Evolutionary conservation across 1,140 invertebrate species (phyloP).

Genomic region (Psilanteris sp.): DNA sequence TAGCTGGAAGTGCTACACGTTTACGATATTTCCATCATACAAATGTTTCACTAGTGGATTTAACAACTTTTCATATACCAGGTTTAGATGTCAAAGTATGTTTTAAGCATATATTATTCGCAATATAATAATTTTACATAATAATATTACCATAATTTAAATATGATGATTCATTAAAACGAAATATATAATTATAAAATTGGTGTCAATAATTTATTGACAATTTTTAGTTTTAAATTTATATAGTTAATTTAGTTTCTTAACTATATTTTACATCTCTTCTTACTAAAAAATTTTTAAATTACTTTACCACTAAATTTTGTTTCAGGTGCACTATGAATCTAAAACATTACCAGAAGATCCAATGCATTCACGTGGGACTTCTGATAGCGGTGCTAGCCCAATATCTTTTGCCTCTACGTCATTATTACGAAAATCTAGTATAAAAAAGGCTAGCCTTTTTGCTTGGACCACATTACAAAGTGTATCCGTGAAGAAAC

Average conservation of each 20-base stretch:
- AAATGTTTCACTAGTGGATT: conserved; percentile 84
- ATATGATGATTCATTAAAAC: too few relatives aligned
- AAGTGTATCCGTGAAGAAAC: conserved; percentile 97
- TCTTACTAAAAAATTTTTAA: too few relatives aligned
- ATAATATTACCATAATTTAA: too few relatives aligned
- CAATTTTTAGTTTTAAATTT: too few relatives aligned
- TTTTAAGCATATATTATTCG: too few relatives aligned
- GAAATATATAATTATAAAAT: too few relatives aligned
- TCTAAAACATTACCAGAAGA: conserved; percentile 89
- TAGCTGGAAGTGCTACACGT: conserved; percentile 76
- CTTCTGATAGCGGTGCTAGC: conserved; percentile 64
- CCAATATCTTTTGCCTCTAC: conserved; percentile 67
- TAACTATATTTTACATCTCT: too few relatives aligned
- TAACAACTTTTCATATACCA: conserved; percentile 96
- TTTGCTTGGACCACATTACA: conserved; percentile 98
- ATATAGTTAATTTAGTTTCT: too few relatives aligned
- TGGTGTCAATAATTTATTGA: too few relatives aligned
- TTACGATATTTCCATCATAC: conserved; percentile 78
- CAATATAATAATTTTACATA: too few relatives aligned
- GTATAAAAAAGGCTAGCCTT: conserved; percentile 93
- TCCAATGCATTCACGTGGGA: conserved; percentile 69
- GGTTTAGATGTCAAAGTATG: conserved; percentile 96
- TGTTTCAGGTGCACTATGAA: conserved; percentile 89
- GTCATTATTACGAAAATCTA: conserved; percentile 80
- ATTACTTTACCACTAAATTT: too few relatives aligned